These are phyloP conservation scores for Glaucomys volans DNA, from an alignment of 2,113 vertebrate genomes.

Conservation along the genomic window DNA sequence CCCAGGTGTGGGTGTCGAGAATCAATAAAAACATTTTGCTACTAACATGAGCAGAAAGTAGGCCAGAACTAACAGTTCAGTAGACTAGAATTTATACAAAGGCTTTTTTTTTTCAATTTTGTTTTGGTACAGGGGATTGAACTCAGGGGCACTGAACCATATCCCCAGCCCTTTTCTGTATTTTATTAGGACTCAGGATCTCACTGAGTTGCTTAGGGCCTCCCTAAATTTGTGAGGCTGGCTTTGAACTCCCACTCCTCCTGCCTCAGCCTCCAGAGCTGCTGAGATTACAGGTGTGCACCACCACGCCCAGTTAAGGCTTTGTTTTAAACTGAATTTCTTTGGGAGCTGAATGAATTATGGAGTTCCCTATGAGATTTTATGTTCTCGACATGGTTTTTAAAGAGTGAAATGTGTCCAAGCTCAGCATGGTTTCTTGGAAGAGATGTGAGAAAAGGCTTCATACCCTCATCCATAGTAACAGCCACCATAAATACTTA, in stretches of 20 bases:
- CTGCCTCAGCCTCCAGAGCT: no score
- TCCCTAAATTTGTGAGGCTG: no score
- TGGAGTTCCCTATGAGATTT: background rate
- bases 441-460: background rate
- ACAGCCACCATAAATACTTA: slow-evolving; percentile 17
- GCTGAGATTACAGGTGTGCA: no score
- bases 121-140: no score
- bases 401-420: slow-evolving; percentile 23
- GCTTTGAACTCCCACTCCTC: no score
- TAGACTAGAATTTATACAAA: background rate
- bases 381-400: slow-evolving; percentile 4
- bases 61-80: slow-evolving; percentile 3
- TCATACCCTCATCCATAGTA: background rate
- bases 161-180: no score
- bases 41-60: slow-evolving; percentile 2
- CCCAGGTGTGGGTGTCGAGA: background rate
- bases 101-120: background rate
- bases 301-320: no score
- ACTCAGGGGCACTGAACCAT: no score
- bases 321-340: slow-evolving; percentile 32
- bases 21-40: slow-evolving; percentile 58
- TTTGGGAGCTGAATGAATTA: background rate
- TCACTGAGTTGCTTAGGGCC: no score
- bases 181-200: no score
- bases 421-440: slow-evolving; percentile 5